Conservation (phyloP, 2,113 vertebrate species). For the Glaucomys volans region DNA sequence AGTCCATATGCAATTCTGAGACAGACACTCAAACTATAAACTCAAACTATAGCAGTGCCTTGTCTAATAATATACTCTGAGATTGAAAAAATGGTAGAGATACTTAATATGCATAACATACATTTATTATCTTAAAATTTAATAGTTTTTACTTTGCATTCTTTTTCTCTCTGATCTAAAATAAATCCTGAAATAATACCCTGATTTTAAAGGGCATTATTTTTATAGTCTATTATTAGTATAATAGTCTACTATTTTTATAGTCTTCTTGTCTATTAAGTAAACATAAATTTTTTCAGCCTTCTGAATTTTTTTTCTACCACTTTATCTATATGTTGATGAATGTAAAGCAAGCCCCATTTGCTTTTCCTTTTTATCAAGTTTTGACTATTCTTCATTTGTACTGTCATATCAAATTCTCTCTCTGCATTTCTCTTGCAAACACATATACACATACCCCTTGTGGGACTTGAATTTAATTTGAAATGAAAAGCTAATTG, state of each 20-base stretch:
- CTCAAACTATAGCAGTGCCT: neutral
- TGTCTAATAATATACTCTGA: neutral
- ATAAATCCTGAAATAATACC: no score
- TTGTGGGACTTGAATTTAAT: neutral
- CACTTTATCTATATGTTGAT: neutral
- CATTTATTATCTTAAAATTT: neutral
- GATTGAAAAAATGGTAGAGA: no score
- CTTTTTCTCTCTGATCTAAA: neutral
- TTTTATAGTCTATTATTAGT: no score
- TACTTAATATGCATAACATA: neutral
- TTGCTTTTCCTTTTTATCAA: neutral
- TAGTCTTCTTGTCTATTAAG: neutral
- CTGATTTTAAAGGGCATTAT: no score
- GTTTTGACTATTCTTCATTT: neutral
- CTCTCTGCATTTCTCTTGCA: neutral
- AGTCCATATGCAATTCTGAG: neutral
- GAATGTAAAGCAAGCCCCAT: neutral
- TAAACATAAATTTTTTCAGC: neutral
- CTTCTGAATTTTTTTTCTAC: neutral
- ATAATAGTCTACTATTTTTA: no score
- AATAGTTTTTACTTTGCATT: neutral
- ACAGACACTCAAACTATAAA: neutral
- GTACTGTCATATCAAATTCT: neutral
- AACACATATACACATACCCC: neutral
- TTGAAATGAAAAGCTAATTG: neutral